phyloP scores from a whole-genome alignment of 2,888 invertebrate genomes.

The Agrypnus murinus region DNA sequence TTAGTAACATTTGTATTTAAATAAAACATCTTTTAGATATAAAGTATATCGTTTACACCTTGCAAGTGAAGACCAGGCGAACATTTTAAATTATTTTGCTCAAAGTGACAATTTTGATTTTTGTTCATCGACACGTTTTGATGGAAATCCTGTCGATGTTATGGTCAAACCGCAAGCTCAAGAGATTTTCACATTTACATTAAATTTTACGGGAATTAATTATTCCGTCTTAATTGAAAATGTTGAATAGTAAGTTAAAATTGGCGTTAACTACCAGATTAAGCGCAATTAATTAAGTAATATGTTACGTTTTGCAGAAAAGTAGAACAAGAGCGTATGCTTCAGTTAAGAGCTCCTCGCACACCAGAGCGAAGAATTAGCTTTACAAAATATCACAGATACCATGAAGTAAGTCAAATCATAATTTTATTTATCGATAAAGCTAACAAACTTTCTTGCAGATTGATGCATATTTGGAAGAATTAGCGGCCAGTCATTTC shows the following conservation, averaged over 20 bases:
- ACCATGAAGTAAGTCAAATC: constrained; percentile 59
- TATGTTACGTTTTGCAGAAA: constrained; percentile 45
- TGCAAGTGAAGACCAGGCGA: constrained; percentile 62
- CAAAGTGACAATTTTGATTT: constrained; percentile 61
- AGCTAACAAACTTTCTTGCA: constrained; percentile 42
- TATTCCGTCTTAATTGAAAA: constrained; percentile 72
- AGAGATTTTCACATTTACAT: constrained; percentile 66
- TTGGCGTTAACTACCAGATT: constrained; percentile 2
- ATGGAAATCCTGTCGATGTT: constrained; percentile 70
- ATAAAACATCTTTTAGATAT: constrained; percentile 61
- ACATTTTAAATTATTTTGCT: constrained; percentile 61
- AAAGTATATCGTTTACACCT: constrained; percentile 70
- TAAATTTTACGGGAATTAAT: constrained; percentile 58
- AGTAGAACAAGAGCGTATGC: constrained; percentile 45
- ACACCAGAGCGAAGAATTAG: constrained; percentile 65
- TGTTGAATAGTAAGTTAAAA: constrained; percentile 71
- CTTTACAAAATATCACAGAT: constrained; percentile 71
- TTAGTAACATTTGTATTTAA: not conserved
- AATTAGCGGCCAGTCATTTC: constrained; percentile 71
- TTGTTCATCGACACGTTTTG: constrained; percentile 66
- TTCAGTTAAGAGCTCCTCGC: constrained; percentile 60
- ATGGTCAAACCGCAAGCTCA: constrained; percentile 69
- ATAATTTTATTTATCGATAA: too few species aligned
- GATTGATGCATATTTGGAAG: constrained; percentile 70
- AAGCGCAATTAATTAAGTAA: constrained; percentile 34